phyloP scores from a whole-genome alignment of 2,888 invertebrate genomes.

The Clostera curtula region DNA sequence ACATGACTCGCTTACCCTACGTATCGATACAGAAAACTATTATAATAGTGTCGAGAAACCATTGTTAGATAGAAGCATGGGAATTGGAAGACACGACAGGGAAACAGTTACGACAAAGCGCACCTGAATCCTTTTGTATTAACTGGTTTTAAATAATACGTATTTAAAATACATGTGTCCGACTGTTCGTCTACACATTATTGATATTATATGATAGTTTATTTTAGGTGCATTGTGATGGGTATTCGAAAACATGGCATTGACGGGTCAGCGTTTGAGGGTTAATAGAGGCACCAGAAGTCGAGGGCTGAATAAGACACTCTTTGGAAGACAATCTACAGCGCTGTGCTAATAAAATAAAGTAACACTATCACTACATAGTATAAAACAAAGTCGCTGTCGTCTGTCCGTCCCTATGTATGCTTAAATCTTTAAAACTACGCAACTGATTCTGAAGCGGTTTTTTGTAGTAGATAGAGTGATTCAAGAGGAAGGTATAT shows the following conservation, averaged over 20 bases:
- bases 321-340: background rate
- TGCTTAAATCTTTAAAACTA: too few relatives aligned
- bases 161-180: slow-evolving; percentile 74
- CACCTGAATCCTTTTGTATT: slow-evolving; percentile 34
- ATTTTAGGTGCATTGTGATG: slow-evolving; percentile 40
- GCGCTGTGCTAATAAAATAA: too few relatives aligned
- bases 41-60: too few relatives aligned
- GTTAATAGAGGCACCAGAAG: slow-evolving; percentile 17
- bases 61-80: slow-evolving; percentile 55
- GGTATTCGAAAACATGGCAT: slow-evolving; percentile 37
- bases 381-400: too few relatives aligned
- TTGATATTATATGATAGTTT: slow-evolving; percentile 75
- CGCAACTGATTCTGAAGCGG: too few relatives aligned
- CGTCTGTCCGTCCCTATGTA: too few relatives aligned
- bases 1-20: slow-evolving; percentile 47
- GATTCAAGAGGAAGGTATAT: too few relatives aligned
- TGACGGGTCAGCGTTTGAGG: slow-evolving; percentile 29
- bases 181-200: slow-evolving; percentile 61
- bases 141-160: slow-evolving; percentile 71
- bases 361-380: too few relatives aligned
- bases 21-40: slow-evolving; percentile 55
- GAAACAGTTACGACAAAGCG: slow-evolving; percentile 25
- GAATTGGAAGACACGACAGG: slow-evolving; percentile 56
- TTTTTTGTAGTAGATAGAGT: too few relatives aligned
- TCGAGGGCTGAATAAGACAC: slow-evolving; percentile 2